Evolutionary conservation across 2,888 invertebrate species (phyloP), one percentile per base, ranked within the genome.

Genomic region (Nemoura dubitans): DNA sequence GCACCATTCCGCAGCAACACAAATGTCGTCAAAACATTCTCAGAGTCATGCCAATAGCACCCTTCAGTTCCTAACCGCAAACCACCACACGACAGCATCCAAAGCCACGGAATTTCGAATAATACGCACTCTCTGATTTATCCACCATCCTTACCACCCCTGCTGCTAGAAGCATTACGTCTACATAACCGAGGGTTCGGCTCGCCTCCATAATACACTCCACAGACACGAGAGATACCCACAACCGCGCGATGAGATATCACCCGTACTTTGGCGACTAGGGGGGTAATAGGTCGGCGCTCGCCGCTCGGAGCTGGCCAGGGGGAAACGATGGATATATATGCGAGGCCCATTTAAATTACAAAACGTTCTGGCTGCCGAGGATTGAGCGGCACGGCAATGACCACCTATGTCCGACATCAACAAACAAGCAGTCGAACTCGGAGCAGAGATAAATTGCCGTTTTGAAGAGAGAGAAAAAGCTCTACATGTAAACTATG

Each of bases 341-440:
- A 78, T 59, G 81, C 42, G n/a, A 81, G n/a, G 42, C 36, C 83
- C 43, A 83, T 86, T 86, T 86, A 85, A 83, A 85, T 86, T 86
- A 86, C 86, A 86, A 86, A 86, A 86, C 86, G 86, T 36, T 84
- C 36, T 16, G 59, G 28, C 86, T 80, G 86, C 81, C 25, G 86
- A 83, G 25, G 14, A 77, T 81, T 30, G 81, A 29, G 27, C 81
- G 81, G n/a, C 80, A 3, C 27, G 26, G 27, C 25, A 36, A 36
- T 80, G 26, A 29, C 29, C 81, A 81, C 81, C 78, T 14, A 29
- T 25, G 27, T 14, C 27, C 78, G 27, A 78, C 78, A 78, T 78
- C 78, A 78, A 26, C 59, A 59, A 59, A 59, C 59, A 59, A 59
- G 59, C 2, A 59, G 59, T 59, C 59, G 59, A 21, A 59, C 21